These are phyloP conservation scores for mouse (Mus musculus) DNA, from an alignment of 2,113 vertebrate species.

Conservation along the genomic window DNA sequence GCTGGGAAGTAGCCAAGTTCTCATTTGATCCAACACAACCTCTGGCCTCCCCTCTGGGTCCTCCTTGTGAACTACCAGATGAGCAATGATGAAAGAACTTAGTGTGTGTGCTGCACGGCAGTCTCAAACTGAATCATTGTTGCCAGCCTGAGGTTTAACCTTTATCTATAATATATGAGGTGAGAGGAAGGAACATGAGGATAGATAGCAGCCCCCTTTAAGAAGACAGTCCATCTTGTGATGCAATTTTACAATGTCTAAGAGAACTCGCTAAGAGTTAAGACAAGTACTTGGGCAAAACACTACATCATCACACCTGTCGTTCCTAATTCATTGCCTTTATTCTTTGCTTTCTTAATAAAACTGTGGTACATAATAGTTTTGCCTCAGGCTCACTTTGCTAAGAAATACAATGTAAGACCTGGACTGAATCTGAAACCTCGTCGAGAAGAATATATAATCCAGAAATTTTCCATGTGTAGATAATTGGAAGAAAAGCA, in stretches of 20 bases:
- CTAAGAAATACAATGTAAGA: neutral
- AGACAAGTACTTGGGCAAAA: neutral
- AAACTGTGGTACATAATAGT: neutral
- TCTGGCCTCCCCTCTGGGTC: neutral
- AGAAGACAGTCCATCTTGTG: neutral
- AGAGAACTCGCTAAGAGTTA: neutral
- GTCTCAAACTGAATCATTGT: neutral
- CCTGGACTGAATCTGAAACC: neutral
- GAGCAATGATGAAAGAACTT: neutral
- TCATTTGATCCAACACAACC: neutral
- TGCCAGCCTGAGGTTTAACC: neutral
- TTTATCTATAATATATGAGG: neutral
- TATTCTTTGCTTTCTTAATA: neutral
- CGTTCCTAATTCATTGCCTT: neutral
- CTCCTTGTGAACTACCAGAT: neutral
- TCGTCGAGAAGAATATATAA: neutral
- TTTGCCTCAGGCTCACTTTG: neutral
- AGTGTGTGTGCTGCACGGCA: neutral
- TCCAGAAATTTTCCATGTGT: neutral
- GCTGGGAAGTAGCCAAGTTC: neutral
- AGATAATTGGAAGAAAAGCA: neutral
- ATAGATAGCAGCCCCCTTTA: neutral
- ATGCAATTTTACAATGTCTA: neutral
- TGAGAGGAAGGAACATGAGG: neutral
- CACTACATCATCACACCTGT: neutral